Evolutionary conservation across 2,797 vertebrate genomes (phyloP), one percentile per base, ranked within the genome.

Genomic region (Epinephelus malabaricus): DNA sequence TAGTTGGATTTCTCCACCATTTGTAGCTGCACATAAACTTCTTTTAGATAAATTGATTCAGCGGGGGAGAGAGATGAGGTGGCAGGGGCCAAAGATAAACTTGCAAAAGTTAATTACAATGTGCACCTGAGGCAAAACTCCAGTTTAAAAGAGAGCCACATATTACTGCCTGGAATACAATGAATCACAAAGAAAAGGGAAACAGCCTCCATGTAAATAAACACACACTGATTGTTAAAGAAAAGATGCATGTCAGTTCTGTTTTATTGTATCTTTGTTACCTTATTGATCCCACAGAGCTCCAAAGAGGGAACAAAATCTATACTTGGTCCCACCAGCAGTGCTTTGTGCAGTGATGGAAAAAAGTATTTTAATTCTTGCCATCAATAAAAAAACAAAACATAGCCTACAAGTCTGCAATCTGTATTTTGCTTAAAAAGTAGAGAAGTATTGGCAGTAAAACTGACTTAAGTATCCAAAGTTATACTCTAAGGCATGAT

Each of bases 41-140:
- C 0, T 13, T 46, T 55, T 46, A 9, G 23, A 46, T 47, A 11
- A 11, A 47, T 69, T 21, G 0, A 34, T 69, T 10, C 23, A 27
- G 17, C 19, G 43, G 14, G 5, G 6, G 30, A 50, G 43, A 9
- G 2, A 51, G 21, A 53, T 59, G 53, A 78, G 54, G 69, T 50
- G 68, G 38, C 47, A 54, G 23, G 54, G 18, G 47, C 55, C n/a
- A 86, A 78, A 81, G 62, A 87, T 72, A 62, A 78, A 76, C 21
- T 38, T 80, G 75, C 23, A 58, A 63, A 58, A 71, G 62, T 76
- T 15, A 85, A 78, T 80, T 76, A 68, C 71, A 61, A 15, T 18
- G 55, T 58, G 62, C 1, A 43, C 78, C 84, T n/a, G 49, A 30
- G 38, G 66, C 69, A 40, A 30, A 10, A 19, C 21, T 66, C 4